phyloP scores from a whole-genome alignment of 2,888 invertebrate species.

The Ichneumon xanthorius region DNA sequence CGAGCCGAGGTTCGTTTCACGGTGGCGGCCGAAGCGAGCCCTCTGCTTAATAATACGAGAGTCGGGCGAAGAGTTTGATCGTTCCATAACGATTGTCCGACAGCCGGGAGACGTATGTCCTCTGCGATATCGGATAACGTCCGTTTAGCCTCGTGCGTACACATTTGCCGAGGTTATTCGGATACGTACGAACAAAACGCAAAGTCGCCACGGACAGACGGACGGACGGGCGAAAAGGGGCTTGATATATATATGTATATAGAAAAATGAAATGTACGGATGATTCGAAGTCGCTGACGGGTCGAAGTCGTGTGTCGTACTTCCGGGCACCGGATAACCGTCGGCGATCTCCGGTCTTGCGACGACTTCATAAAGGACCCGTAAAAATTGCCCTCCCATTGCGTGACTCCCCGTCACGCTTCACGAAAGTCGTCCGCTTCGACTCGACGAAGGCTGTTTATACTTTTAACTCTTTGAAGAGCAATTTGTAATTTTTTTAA shows the following conservation, averaged over 20 bases:
- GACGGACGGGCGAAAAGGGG: not conserved
- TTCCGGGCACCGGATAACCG: not conserved
- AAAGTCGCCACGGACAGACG: not conserved
- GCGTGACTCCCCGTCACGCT: slow-evolving; percentile 72
- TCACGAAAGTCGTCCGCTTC: slow-evolving; percentile 40
- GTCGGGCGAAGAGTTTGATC: slow-evolving; percentile 43
- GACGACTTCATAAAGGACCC: slow-evolving; percentile 77
- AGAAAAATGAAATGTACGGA: not conserved
- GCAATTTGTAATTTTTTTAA: not conserved
- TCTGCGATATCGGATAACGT: slow-evolving; percentile 38
- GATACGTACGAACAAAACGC: not conserved
- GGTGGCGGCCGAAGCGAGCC: not conserved
- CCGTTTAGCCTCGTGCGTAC: slow-evolving; percentile 1
- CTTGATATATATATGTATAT: not conserved
- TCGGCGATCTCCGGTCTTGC: slow-evolving; percentile 16
- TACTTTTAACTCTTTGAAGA: not conserved
- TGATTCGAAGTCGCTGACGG: not conserved
- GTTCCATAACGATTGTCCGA: slow-evolving; percentile 53
- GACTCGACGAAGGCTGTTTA: not conserved
- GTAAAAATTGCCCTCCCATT: slow-evolving; percentile 74
- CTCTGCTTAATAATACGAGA: too few relatives aligned
- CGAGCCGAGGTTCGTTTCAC: not conserved
- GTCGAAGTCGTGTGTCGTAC: not conserved
- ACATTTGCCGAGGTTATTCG: not conserved
- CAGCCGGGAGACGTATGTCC: slow-evolving; percentile 44